A percentile compares a stretch with the other conserved stretches of the same genome.
phyloP scores from a whole-genome alignment of 2,888 invertebrate genomes.

The Seira sanloemensis region DNA sequence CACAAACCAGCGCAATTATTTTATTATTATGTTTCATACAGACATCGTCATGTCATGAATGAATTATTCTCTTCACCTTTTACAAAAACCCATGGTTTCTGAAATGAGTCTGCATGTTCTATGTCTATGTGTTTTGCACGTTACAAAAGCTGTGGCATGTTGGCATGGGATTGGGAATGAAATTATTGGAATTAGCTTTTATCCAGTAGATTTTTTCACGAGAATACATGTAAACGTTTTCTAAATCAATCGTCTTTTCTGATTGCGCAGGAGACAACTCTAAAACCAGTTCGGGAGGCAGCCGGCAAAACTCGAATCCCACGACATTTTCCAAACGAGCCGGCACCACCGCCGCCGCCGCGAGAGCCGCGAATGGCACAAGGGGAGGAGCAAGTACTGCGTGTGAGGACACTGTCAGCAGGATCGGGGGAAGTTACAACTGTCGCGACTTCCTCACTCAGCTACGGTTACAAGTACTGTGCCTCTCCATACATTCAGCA shows the following conservation, averaged over 20 bases:
- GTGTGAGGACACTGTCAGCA: slow-evolving; percentile 69
- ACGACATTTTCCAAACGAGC: neutral
- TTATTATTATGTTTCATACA: too few species aligned
- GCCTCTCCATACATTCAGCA: slow-evolving; percentile 76
- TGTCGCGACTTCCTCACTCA: slow-evolving; percentile 77
- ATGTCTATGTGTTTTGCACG: neutral
- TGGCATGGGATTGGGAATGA: neutral
- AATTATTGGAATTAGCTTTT: neutral
- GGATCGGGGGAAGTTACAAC: slow-evolving; percentile 75
- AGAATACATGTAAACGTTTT: too few species aligned
- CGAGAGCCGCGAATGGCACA: neutral
- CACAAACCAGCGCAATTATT: too few species aligned
- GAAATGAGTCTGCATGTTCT: neutral
- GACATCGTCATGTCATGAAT: neutral
- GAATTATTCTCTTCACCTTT: too few species aligned
- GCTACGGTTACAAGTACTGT: slow-evolving; percentile 77
- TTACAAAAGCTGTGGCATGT: neutral
- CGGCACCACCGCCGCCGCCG: neutral
- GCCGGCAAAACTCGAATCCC: neutral
- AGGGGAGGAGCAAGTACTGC: neutral
- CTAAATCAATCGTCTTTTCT: neutral
- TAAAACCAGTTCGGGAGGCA: neutral
- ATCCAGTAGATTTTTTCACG: neutral
- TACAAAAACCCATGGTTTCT: too few species aligned
- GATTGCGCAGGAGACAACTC: neutral